Conservation (phyloP, 2,888 invertebrate genomes). For the Lacanobia oleracea region DNA sequence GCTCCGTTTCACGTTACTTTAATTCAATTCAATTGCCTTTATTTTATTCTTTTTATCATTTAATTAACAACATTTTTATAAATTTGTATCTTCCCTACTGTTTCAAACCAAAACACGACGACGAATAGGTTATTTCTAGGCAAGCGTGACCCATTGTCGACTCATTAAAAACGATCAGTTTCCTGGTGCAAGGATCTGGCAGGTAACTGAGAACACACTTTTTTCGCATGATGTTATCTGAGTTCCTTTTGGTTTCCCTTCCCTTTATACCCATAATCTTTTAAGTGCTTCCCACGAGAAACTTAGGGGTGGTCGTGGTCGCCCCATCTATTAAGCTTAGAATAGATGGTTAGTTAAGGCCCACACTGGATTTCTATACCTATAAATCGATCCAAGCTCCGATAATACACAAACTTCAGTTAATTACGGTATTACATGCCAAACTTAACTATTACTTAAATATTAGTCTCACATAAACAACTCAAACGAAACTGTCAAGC, state of each 20-base stretch:
- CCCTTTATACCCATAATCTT: constrained; percentile 34
- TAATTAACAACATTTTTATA: too few species aligned
- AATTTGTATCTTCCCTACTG: too few species aligned
- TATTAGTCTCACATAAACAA: constrained; percentile 22
- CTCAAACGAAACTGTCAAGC: constrained; percentile 20
- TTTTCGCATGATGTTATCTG: constrained; percentile 33
- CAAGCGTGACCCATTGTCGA: too few species aligned
- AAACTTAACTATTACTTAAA: constrained; percentile 35
- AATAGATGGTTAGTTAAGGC: constrained; percentile 25
- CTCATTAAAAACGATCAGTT: not conserved
- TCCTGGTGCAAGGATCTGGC: not conserved
- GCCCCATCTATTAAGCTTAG: constrained; percentile 20
- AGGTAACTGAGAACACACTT: not conserved
- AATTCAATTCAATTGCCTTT: too few species aligned
- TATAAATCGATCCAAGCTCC: not conserved
- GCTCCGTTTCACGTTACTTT: too few species aligned
- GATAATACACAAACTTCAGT: constrained; percentile 12
- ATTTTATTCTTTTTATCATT: too few species aligned
- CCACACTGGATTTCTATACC: constrained; percentile 4
- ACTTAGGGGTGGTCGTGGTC: constrained; percentile 12
- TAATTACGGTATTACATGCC: not conserved
- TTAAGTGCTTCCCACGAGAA: constrained; percentile 36
- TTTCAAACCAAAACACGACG: too few species aligned
- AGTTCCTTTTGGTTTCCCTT: not conserved
- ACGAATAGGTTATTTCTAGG: too few species aligned